These are phyloP conservation scores for Archegozetes longisetosus DNA, from an alignment of 1,140 invertebrate species.

Conservation along the genomic window DNA sequence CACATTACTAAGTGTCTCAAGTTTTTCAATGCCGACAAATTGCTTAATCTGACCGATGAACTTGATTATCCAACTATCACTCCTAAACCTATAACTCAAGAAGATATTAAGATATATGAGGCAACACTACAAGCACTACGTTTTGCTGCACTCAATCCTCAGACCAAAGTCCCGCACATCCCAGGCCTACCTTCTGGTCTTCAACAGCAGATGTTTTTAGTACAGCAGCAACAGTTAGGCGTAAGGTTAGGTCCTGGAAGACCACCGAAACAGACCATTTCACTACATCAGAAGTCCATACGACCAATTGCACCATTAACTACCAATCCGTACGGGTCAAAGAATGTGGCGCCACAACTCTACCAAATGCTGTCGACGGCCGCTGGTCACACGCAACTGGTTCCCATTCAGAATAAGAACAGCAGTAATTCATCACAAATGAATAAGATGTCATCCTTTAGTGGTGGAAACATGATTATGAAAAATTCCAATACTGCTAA, in stretches of 20 bases:
- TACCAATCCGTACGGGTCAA: not conserved
- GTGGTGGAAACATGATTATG: not conserved
- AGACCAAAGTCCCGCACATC: constrained; percentile 11
- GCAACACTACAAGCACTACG: constrained; percentile 19
- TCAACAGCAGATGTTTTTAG: constrained; percentile 16
- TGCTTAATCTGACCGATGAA: constrained; percentile 62
- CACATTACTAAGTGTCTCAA: constrained; percentile 76
- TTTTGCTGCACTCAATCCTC: constrained; percentile 13
- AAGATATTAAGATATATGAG: constrained; percentile 25
- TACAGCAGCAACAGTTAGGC: constrained; percentile 16
- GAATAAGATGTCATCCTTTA: not conserved
- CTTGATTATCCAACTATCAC: constrained; percentile 63
- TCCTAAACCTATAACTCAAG: constrained; percentile 34
- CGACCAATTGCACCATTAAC: not conserved
- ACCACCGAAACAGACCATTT: not conserved
- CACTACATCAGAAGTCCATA: not conserved
- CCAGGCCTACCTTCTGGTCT: constrained; percentile 16
- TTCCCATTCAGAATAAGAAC: constrained; percentile 4
- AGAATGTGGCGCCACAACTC: constrained; percentile 8
- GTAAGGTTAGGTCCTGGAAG: constrained; percentile 6
- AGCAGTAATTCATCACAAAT: not conserved
- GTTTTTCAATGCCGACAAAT: constrained; percentile 70
- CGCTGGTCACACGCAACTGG: constrained; percentile 1
- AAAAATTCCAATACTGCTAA: constrained; percentile 2
- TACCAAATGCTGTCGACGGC: constrained; percentile 16